Base-by-base conservation (phyloP, 2,797 vertebrate genomes). In the Arnoldichthys spilopterus region DNA sequence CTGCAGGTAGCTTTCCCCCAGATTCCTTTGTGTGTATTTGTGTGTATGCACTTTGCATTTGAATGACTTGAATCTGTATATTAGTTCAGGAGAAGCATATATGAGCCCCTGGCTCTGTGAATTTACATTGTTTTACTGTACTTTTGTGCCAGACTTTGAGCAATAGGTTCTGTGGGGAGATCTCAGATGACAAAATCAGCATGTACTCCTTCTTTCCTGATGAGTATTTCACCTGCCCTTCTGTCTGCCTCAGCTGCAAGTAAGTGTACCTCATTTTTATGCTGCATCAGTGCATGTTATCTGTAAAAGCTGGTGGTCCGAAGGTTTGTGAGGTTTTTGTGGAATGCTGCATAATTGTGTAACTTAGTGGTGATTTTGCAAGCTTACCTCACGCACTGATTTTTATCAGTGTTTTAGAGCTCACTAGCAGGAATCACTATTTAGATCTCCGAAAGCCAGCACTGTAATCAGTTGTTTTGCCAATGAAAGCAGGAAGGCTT, bases 171-270 rank as follows among this genome's bases (percentile, higher is more conserved):
- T 93, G 93, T 67, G 94, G 94, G 5, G 92, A 95, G 59, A 92
- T 96, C 63, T 90, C 90, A 0, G 94, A 94, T 5, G 92, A 94
- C 24, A 92, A 91, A 81, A 86, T 93, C 82, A 89, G 84, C 71
- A 81, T 92, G 40, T 91, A 89, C 85, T 94, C 92, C 62, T 95
- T 95, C 86, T 96, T 96, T 85, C 95, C 94, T 6, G 95, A 96
- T 4, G 95, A 95, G 84, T 95, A 96, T 85, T 96, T 96, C 85
- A 96, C 94, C 82, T 96, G 95, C 85, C 93, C 94, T 0, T 90
- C 93, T 12, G 87, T 91, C 59, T 96, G 95, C 77, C 92, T 95
- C 76, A 95, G 95, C 90, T 96, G 95, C 93, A 93, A 90, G 95
- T 95, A 89, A 87, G 91, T 79, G 40, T 59, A 8, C n/a, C 6